Base-by-base conservation (phyloP, 2,113 vertebrate genomes). In the Ursus arctos region DNA sequence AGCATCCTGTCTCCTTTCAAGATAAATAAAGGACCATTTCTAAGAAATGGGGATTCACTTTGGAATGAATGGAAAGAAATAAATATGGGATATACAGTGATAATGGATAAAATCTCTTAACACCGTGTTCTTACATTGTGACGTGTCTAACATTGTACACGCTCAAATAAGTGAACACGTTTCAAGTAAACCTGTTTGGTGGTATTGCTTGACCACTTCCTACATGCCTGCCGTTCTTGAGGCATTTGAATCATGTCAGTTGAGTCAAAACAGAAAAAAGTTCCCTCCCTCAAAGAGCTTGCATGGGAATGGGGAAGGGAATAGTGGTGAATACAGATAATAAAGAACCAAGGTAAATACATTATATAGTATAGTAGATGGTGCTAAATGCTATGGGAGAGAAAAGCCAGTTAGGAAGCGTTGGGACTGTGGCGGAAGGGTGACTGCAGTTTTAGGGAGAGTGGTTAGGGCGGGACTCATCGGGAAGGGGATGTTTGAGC, bases 11-110 rank as follows among this genome's bases (percentile, higher is more conserved):
- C 4, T 83, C 31, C 71, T 96, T 88, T 93, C 22, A 59, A 22
- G 55, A 40, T 94, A 91, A 76, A 85, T 49, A 43, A 9, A 51
- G 76, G n/a, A 16, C 28, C n/a, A 59, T 88, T 96, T 95, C 51
- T 95, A 69, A 82, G 33, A 65, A 96, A 77, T 72, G 72, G 21
- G 6, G 65, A 55, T 76, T 94, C 57, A 61, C 49, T 85, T 91
- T 84, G 31, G 33, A 95, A 63, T 81, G 47, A 84, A 77, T 36
- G 28, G 28, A 59, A 92, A 43, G 19, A 71, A 85, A 49, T 12
- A 63, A 87, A 3, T 83, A 71, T 51, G 69, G 31, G 15, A 6
- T 85, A 57, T 36, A 10, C 0, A 55, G 28, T 47, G 31, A 92
- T 51, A 69, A 26, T 59, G 65, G 11, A 40, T 84, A 84, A 77